Evolutionary conservation across 2,113 vertebrate species (phyloP), one percentile per base, ranked within the genome.

Genomic region (Vidua macroura): DNA sequence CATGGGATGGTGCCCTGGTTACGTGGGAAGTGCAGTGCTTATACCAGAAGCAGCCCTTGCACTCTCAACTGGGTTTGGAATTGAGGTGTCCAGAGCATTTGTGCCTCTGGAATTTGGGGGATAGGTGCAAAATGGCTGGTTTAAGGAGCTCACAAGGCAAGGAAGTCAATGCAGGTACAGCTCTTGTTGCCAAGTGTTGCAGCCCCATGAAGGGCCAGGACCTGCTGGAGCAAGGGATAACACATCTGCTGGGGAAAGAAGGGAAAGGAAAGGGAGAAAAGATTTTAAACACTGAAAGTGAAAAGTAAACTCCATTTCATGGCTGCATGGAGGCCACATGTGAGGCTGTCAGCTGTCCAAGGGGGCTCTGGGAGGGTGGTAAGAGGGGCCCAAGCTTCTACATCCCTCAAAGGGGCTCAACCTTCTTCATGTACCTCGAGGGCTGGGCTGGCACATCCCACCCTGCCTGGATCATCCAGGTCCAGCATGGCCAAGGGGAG

Each of bases 321-420:
- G 59, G 63, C 68, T 64, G 59, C 49, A 64, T 33, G 24, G 70
- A 72, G 30, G 49, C 66, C 33, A 21, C 23, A 6, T 35, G 44
- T 1, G 16, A 69, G 64, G 55, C 33, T 60, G 69, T 78, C 51
- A 58, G 55, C 25, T 48, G 51, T 49, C 30, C 46, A 48, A 15
- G 22, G 25, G 70, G 60, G 35, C 55, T 88, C 60, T 60, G 20
- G 30, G 37, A 68, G n/a, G 27, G 27, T 68, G 62, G 51, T 1
- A 9, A 88, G 33, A 70, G 41, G 14, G 43, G 28, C 31, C 23
- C 0, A 0, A 33, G 27, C 27, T 31, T 35, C n/a, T 0, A 1
- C 2, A 66, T 4, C 56, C 49, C 15, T 49, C 37, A 27, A 13
- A 3, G 31, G n/a, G 15, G 5, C 44, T 53, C 6, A 1, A 3